phyloP scores from a whole-genome alignment of 2,797 vertebrate genomes.

The Anomalospiza imberbis region DNA sequence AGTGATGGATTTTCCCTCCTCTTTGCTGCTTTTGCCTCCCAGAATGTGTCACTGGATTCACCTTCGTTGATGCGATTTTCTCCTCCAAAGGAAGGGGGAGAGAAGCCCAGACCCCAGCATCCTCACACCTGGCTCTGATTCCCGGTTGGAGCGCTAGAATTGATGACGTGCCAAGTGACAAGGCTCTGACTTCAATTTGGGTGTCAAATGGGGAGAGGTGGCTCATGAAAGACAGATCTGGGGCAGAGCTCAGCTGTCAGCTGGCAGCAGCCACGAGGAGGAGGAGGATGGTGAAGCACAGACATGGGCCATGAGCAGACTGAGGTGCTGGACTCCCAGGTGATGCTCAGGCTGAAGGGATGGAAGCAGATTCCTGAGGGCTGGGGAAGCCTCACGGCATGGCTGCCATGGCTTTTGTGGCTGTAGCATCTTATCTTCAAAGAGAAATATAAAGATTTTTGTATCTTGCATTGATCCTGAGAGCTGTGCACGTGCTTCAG shows the following conservation, averaged over 20 bases:
- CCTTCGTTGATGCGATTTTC: not conserved
- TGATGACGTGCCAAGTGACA: not conserved
- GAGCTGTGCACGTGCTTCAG: not conserved
- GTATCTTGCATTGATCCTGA: not conserved
- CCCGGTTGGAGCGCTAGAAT: fast-evolving
- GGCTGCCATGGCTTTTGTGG: not conserved
- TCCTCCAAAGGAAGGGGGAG: not conserved
- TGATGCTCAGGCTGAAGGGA: not conserved
- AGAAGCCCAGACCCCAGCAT: not conserved
- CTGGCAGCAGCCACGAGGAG: not conserved
- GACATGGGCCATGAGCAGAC: fast-evolving
- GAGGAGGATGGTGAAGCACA: not conserved
- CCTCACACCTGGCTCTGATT: not conserved
- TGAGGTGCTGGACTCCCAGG: not conserved
- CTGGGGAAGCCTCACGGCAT: not conserved
- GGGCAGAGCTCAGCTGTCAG: not conserved
- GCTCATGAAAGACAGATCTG: not conserved
- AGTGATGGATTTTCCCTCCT: fast-evolving
- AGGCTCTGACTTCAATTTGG: not conserved
- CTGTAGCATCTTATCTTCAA: not conserved
- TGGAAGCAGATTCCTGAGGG: not conserved
- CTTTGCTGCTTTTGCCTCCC: not conserved
- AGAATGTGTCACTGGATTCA: not conserved
- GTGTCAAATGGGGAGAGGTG: not conserved
- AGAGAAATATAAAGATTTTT: not conserved